phyloP scores from a whole-genome alignment of 1,140 invertebrate species.

The Cyclina sinensis region DNA sequence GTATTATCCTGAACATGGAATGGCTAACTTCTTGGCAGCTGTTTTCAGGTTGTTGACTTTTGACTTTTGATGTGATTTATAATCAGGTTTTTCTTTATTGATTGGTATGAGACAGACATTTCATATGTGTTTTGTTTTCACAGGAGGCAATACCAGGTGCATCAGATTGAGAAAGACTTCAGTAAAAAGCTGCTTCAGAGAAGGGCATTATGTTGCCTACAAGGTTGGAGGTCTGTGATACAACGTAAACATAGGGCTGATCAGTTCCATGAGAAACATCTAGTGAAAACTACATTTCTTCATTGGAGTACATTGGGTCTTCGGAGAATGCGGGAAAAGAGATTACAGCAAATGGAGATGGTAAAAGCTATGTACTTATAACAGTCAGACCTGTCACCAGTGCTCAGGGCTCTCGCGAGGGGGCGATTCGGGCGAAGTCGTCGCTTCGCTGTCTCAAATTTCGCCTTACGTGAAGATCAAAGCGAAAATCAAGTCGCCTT shows the following conservation, averaged over 20 bases:
- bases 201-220: slow-evolving; percentile 59
- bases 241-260: slow-evolving; percentile 72
- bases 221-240: slow-evolving; percentile 71
- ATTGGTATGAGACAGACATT: too few species aligned
- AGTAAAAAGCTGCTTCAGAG: slow-evolving; percentile 45
- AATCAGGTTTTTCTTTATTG: too few species aligned
- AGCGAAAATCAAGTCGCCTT: too few species aligned
- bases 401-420: too few species aligned
- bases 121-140: not conserved
- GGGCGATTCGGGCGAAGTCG: too few species aligned
- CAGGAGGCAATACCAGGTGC: slow-evolving; percentile 72
- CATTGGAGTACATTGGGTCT: slow-evolving; percentile 70
- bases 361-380: slow-evolving; percentile 60
- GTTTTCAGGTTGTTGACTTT: too few species aligned
- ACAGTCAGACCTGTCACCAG: too few species aligned
- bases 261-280: slow-evolving; percentile 68
- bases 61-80: too few species aligned
- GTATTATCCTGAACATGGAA: too few species aligned
- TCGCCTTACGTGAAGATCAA: too few species aligned
- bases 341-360: slow-evolving; percentile 67
- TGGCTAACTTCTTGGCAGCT: too few species aligned
- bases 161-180: slow-evolving; percentile 70
- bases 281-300: slow-evolving; percentile 66
- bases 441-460: too few species aligned
- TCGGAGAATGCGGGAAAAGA: slow-evolving; percentile 65